Conservation (phyloP, 2,113 vertebrate genomes). For the Chlorodrepanis virens region DNA sequence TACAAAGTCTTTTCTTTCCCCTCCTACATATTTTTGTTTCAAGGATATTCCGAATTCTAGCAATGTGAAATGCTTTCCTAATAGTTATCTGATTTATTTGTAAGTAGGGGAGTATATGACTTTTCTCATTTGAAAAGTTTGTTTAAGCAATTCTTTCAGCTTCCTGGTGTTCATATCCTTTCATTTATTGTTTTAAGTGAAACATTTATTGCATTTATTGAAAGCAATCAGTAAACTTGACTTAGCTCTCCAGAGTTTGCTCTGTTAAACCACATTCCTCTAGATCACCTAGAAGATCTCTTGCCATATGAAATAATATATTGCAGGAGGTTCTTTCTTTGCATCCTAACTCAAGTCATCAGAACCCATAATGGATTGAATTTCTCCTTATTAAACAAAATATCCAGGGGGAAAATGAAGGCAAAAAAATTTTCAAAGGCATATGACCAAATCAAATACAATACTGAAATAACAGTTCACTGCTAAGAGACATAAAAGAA, state of each 20-base stretch:
- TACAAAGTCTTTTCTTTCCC: background rate
- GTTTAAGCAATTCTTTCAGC: background rate
- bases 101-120: rapidly evolving
- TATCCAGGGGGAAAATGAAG: background rate
- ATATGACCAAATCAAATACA: background rate
- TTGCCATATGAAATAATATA: background rate
- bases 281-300: background rate
- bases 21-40: background rate
- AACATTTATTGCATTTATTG: background rate
- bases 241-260: background rate
- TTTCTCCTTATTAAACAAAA: background rate
- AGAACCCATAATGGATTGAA: background rate
- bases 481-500: background rate
- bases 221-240: background rate
- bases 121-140: background rate
- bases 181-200: background rate
- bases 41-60: background rate
- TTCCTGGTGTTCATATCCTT: background rate
- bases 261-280: background rate
- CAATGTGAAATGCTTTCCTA: background rate
- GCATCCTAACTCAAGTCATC: rapidly evolving
- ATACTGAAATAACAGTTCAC: background rate
- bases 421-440: background rate
- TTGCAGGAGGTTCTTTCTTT: background rate
- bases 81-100: background rate